These are phyloP conservation scores for Glossophaga mutica DNA, from an alignment of 2,797 vertebrate genomes.

Conservation along the genomic window DNA sequence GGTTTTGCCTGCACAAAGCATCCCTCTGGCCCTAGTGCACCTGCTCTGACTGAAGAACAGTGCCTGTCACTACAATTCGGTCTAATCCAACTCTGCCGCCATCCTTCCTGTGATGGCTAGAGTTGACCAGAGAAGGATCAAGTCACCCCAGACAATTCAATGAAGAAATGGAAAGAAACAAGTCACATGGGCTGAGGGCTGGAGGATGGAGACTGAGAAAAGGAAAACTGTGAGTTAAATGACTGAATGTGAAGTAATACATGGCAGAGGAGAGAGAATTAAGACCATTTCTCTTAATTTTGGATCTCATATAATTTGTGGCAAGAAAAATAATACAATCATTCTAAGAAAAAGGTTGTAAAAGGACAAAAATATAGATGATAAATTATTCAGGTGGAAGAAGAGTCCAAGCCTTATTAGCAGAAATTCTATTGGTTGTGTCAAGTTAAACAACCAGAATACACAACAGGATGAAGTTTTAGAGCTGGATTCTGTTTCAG, in stretches of 20 bases:
- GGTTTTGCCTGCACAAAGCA: not conserved
- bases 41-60: slow-evolving; percentile 23
- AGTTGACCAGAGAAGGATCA: not conserved
- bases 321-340: not conserved
- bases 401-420: not conserved
- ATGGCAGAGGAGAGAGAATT: not conserved
- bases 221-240: not conserved
- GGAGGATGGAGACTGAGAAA: not conserved
- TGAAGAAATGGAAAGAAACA: not conserved
- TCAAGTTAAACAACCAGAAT: not conserved
- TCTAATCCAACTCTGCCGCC: not conserved
- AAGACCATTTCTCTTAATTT: not conserved
- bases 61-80: not conserved
- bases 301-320: not conserved
- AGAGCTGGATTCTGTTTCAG: not conserved
- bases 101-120: not conserved
- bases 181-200: not conserved
- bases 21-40: slow-evolving; percentile 35
- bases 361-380: not conserved
- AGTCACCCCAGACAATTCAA: not conserved
- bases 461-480: not conserved
- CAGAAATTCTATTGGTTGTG: not conserved
- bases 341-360: not conserved
- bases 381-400: not conserved
- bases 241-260: not conserved